phyloP scores from a whole-genome alignment of 2,113 vertebrate genomes.

The Phocoena phocoena region DNA sequence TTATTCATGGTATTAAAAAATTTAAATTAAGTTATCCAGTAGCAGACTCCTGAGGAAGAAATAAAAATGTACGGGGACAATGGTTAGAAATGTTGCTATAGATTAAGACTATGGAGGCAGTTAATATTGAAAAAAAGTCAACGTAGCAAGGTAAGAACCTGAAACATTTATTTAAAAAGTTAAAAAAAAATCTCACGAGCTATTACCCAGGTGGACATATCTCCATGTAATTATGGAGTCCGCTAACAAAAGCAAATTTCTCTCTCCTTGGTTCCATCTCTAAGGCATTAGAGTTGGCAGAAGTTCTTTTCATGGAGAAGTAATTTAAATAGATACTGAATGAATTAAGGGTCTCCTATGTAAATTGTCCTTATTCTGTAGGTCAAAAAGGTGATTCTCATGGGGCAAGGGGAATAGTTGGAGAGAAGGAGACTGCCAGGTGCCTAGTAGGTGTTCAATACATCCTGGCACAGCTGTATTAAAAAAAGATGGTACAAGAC shows the following conservation, averaged over 20 bases:
- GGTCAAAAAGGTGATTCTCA: conserved; percentile 41
- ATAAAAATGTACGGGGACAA: conserved; percentile 55
- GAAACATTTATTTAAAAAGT: conserved; percentile 74
- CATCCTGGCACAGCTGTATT: background rate
- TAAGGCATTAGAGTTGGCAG: conserved; percentile 57
- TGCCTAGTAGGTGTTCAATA: rapidly evolving
- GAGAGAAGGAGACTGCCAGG: background rate
- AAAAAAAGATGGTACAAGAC: background rate
- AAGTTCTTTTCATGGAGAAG: conserved; percentile 69
- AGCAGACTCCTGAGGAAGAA: conserved; percentile 66
- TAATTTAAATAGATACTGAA: conserved; percentile 74
- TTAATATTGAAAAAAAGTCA: conserved; percentile 74
- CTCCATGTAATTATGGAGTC: conserved; percentile 73
- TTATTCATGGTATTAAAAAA: conserved; percentile 63
- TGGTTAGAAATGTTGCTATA: conserved; percentile 67
- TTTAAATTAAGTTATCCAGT: conserved; percentile 72
- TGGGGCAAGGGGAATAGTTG: background rate
- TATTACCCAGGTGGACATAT: conserved; percentile 73
- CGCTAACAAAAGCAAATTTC: conserved; percentile 73
- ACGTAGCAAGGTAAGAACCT: conserved; percentile 63
- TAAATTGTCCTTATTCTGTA: conserved; percentile 43
- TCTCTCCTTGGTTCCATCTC: conserved; percentile 68
- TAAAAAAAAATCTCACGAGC: conserved; percentile 65
- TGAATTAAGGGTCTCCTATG: conserved; percentile 56
- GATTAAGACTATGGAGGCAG: conserved; percentile 72